A percentile compares a stretch with the other conserved stretches of the same genome.
These are phyloP conservation scores for Agrilus planipennis DNA, from an alignment of 1,140 invertebrate species.

Conservation along the genomic window DNA sequence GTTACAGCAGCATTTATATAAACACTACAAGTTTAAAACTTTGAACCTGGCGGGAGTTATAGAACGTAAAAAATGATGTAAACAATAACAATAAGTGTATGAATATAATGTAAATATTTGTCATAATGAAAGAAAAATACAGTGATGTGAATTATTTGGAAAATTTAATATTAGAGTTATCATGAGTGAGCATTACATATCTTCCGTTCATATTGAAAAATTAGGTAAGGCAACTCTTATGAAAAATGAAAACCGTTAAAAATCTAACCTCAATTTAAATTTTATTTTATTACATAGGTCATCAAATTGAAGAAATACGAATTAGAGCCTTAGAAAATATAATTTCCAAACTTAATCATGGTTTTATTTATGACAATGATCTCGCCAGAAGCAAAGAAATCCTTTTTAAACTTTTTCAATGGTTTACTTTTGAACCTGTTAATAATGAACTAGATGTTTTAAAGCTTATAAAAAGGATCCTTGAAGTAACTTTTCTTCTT, in stretches of 20 bases:
- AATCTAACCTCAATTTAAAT: constrained; percentile 11
- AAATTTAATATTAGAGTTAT: no score
- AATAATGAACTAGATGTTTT: constrained; percentile 23
- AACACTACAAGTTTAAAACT: no score
- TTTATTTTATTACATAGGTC: constrained; percentile 20
- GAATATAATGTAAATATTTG: no score
- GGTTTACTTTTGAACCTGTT: constrained; percentile 27
- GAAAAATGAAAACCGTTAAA: constrained; percentile 4
- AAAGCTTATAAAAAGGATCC: constrained; percentile 19
- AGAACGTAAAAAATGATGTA: no score
- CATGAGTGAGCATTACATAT: constrained; percentile 22
- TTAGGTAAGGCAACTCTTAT: constrained; percentile 18
- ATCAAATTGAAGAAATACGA: constrained; percentile 31
- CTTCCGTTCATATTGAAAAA: constrained; percentile 27
- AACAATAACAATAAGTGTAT: no score
- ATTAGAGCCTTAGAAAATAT: constrained; percentile 29
- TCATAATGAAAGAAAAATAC: no score
- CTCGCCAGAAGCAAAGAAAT: constrained; percentile 26
- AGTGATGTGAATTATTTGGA: no score
- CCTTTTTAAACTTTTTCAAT: constrained; percentile 27
- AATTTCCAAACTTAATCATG: constrained; percentile 28
- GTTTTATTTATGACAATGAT: constrained; percentile 27
- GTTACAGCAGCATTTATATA: no score
- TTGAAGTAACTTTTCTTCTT: constrained; percentile 16
- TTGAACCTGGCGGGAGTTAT: no score